Evolutionary conservation across 2,113 vertebrate species (phyloP).

Genomic region (Empidonax alnorum): DNA sequence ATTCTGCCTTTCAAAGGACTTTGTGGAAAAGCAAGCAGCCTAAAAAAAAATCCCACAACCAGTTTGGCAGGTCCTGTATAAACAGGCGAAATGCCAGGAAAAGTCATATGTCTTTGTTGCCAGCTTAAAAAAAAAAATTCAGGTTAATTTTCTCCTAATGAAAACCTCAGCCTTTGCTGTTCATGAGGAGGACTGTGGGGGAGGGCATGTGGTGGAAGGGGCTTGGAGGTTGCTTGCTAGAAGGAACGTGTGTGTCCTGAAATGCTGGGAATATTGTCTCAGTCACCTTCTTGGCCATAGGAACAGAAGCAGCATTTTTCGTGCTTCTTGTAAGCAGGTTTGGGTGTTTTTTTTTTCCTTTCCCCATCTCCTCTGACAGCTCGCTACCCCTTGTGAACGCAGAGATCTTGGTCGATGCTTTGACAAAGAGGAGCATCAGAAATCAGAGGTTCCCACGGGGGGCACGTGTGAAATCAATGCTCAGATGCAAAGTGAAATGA

Average conservation of each 20-base stretch:
- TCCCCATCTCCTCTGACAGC: not conserved
- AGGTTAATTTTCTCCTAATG: not conserved
- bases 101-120: slow-evolving; percentile 24
- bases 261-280: not conserved
- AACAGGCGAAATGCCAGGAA: slow-evolving; percentile 63
- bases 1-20: slow-evolving; percentile 60
- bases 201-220: not conserved
- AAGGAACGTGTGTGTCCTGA: not conserved
- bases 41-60: slow-evolving; percentile 59
- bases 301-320: not conserved
- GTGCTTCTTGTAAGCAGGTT: not conserved
- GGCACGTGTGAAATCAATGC: not conserved
- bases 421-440: not conserved
- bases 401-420: not conserved
- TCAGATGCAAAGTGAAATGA: not conserved
- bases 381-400: not conserved
- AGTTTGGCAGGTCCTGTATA: slow-evolving; percentile 67
- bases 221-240: not conserved
- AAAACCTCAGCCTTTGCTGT: not conserved
- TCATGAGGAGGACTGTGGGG: not conserved
- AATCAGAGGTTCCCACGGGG: not conserved
- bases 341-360: not conserved
- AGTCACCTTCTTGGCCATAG: not conserved
- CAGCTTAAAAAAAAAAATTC: not conserved
- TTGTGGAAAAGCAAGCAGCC: slow-evolving; percentile 57